phyloP scores from a whole-genome alignment of 64 coral and sea anemone species.

The Dendronephthya gigantea region DNA sequence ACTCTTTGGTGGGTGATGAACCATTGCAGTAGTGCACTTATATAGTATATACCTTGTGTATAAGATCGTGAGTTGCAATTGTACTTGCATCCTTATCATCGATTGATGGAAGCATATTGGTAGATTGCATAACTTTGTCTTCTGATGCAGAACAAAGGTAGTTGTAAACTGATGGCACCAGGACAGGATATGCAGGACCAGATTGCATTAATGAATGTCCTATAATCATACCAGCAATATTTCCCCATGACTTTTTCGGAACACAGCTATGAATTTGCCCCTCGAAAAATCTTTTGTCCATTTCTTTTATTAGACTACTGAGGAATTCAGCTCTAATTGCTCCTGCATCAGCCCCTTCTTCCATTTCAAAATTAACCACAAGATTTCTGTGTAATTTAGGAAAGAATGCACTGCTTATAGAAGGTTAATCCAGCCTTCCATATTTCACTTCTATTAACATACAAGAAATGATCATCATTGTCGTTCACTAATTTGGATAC shows the following conservation, averaged over 20 bases:
- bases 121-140: neutral
- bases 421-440: conserved; percentile 23
- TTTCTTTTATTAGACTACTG: neutral
- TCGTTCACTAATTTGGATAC: neutral
- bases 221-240: conserved; percentile 29
- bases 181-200: conserved; percentile 12
- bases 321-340: conserved; percentile 26
- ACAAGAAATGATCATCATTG: conserved; percentile 15
- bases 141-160: conserved; percentile 10
- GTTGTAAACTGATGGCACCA: conserved; percentile 21
- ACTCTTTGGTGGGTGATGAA: no score
- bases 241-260: neutral
- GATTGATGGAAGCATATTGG: neutral
- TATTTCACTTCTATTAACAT: conserved; percentile 21
- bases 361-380: conserved; percentile 15
- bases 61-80: neutral
- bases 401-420: conserved; percentile 21
- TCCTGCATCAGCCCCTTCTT: conserved; percentile 25
- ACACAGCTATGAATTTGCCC: neutral
- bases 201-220: conserved; percentile 20
- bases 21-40: neutral
- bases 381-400: conserved; percentile 9
- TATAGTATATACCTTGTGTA: neutral
- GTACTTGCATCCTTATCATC: conserved; percentile 12
- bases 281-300: conserved; percentile 26